Percentiles rank a stretch among this genome's conserved stretches.
phyloP scores from a whole-genome alignment of 2,888 invertebrate genomes.

The Xylocampa areola region DNA sequence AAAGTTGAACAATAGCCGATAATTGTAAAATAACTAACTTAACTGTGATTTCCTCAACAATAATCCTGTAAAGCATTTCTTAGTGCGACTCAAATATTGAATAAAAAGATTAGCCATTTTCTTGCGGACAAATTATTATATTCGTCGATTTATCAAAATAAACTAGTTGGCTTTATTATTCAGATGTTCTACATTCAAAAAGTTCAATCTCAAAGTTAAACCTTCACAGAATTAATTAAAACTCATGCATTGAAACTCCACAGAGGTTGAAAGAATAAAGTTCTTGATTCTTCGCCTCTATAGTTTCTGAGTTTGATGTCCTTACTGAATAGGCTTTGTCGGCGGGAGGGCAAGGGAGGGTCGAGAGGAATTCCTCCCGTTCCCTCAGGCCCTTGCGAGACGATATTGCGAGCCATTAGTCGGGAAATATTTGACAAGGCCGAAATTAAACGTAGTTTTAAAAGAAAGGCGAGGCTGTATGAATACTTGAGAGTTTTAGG shows the following conservation, averaged over 20 bases:
- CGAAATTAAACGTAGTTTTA: constrained; percentile 24
- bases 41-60: no score
- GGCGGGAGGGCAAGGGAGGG: constrained; percentile 36
- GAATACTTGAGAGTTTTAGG: neutral
- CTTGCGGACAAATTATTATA: no score
- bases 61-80: no score
- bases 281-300: constrained; percentile 30
- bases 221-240: constrained; percentile 5
- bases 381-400: constrained; percentile 40
- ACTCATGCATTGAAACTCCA: constrained; percentile 9
- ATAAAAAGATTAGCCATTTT: no score
- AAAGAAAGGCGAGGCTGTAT: constrained; percentile 1
- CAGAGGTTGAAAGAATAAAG: constrained; percentile 28
- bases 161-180: no score
- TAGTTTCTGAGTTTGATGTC: constrained; percentile 55
- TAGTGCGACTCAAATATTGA: no score
- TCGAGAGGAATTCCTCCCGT: constrained; percentile 60
- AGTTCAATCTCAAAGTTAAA: neutral
- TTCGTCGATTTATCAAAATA: no score
- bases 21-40: no score
- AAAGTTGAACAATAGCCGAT: no score
- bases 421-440: constrained; percentile 62
- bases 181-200: neutral
- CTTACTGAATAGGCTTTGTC: constrained; percentile 70
- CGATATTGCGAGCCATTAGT: constrained; percentile 68